Evolutionary conservation across 2,113 vertebrate species (phyloP), one percentile per base, ranked within the genome.

Genomic region (Callaeas wilsoni): DNA sequence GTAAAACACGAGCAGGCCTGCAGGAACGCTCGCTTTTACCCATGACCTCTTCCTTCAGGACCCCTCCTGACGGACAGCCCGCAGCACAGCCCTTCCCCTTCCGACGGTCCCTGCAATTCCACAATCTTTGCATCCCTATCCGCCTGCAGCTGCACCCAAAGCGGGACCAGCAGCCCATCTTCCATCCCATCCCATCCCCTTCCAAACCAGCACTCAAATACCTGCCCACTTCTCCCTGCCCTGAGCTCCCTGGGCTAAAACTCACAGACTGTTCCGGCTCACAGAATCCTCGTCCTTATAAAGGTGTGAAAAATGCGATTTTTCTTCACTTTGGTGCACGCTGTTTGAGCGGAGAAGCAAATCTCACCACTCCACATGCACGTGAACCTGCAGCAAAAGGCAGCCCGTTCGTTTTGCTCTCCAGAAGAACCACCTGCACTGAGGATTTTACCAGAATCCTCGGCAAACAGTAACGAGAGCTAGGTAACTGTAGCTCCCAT

Each of bases 271-370:
- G 8, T 2, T 46, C n/a, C 17, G 32, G 32, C 63, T 9, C 53
- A 32, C 46, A 50, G 42, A n/a, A 32, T 4, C 44, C 53, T 56
- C 7, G 3, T 4, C 3, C 1, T 13, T 47, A 59, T 9, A 30
- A 27, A 75, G 6, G 10, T 21, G 47, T 26, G 35, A 25, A n/a
- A 57, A 62, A 53, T 1, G 3, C 27, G 13, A 8, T 14, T 71
- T 53, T 53, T 20, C 35, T n/a, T 65, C 59, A 27, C 30, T 47
- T 65, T 4, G 1, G 4, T 5, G 25, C 33, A 7, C 4, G 0
- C 21, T 17, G 29, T 25, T 49, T 37, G 52, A 57, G 44, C n/a
- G 46, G 29, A 60, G 57, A 6, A 60, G 32, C 32, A 25, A 33
- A 47, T 12, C 46, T 70, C 11, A 9, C 20, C 16, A 7, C 37